phyloP scores from a whole-genome alignment of 2,888 invertebrate species.

The Cylindroiulus punctatus region DNA sequence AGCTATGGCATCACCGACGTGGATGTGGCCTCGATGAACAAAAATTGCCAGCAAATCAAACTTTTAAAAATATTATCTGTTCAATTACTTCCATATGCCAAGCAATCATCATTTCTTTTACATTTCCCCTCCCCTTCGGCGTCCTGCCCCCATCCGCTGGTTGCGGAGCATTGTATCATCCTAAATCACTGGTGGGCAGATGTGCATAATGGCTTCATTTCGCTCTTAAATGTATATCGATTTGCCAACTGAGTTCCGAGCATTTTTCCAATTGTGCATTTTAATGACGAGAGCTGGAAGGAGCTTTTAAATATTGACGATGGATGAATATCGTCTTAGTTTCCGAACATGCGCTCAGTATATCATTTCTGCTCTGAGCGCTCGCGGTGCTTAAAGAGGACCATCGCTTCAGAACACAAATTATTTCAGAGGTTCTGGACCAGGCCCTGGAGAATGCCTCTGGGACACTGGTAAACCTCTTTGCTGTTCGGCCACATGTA shows the following conservation, averaged over 20 bases:
- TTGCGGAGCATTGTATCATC: not conserved
- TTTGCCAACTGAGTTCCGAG: not conserved
- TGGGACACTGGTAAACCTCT: not conserved
- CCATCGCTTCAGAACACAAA: not conserved
- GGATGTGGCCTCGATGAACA: not conserved
- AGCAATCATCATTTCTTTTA: constrained; percentile 18
- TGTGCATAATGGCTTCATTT: constrained; percentile 18
- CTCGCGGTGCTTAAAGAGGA: not conserved
- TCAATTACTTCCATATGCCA: constrained; percentile 18
- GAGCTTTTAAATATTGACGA: constrained; percentile 18
- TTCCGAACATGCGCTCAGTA: constrained; percentile 18
- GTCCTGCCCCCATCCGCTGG: not conserved
- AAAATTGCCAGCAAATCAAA: constrained; percentile 18
- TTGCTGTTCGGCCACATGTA: not conserved
- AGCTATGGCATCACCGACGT: not conserved
- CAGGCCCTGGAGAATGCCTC: not conserved
- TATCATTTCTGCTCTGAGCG: not conserved
- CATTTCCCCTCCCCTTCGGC: not conserved
- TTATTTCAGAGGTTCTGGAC: not conserved
- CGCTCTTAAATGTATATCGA: not conserved
- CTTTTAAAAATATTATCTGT: constrained; percentile 18
- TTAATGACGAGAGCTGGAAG: constrained; percentile 18
- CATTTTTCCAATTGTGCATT: constrained; percentile 18
- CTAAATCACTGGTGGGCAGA: constrained; percentile 18
- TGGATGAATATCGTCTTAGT: not conserved